Base-by-base conservation (phyloP, 2,888 invertebrate species). In the Ormia ochracea region DNA sequence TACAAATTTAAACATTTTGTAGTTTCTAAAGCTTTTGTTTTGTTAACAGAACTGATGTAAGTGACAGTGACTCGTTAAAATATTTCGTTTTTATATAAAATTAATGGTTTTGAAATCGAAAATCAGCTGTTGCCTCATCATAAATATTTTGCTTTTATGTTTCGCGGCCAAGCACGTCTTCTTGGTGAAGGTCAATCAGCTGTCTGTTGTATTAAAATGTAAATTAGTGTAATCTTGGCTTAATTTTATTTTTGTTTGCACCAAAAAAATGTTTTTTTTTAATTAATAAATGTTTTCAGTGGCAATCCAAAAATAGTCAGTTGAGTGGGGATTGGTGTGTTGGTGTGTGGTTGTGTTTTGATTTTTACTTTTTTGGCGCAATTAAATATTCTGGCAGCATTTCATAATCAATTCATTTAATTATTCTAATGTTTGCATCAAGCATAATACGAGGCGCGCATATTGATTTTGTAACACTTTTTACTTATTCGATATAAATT, bases 1-100 rank as follows among this genome's bases (percentile, higher is more conserved):
- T 82, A 83, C 83, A 43, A 81, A 82, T 82, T 82, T 83, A 59
- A 83, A 82, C 83, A 83, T 82, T 59, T 78, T 83, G 56, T 54
- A 14, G 9, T 9, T 65, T 31, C 23, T 9, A 17, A 23, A 9
- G 21, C 45, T 69, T 65, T 65, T 14, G 23, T 43, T 50, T 58
- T 28, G 6, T 12, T 41, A 28, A 56, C 61, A 58, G 66, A 59
- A 61, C 14, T 23, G 63, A 80, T 75, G 59, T 17, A 68, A 80
- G 76, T 80, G 80, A 76, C 76, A 73, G 7, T 38, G 21, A 63
- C 36, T 52, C 23, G 28, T 52, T 21, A 33, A 56, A 33, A 38
- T 1, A n/a, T 19, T 58, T 38, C 19, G 41, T 58, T 58, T 80
- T 80, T 80, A 80, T 76, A 80, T 45, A 21, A 80, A 72, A 52